Base-by-base conservation (phyloP, 2,797 vertebrate genomes). In the Sebastes trivittatus region DNA sequence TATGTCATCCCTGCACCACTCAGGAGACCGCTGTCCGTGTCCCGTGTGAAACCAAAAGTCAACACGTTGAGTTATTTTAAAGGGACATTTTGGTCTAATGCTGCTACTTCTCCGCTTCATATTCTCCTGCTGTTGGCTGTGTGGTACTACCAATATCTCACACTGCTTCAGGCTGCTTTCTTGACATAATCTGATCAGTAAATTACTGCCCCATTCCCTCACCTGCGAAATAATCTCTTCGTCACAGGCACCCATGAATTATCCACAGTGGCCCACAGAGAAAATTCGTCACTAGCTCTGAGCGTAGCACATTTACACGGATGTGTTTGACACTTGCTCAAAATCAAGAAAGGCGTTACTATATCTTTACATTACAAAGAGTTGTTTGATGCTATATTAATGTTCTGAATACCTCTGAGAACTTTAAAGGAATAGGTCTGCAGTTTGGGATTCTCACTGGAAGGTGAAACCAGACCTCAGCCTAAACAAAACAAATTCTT, bases 181-280 rank as follows among this genome's bases (percentile, higher is more conserved):
- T 70, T 61, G 13, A 63, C 22, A 75, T 64, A 72, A 81, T 78
- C 38, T 64, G 30, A 81, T 72, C 58, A 52, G 56, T 67, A 58
- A 52, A 52, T 67, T 58, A 36, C 22, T 68, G 46, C 10, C 61
- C 36, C 11, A 16, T 75, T 74, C 72, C 61, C 49, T 75, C 66
- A 29, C 30, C 16, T 49, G 55, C 22, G 9, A 42, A 69, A 72
- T 46, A 66, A 78, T 69, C 25, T 64, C 36, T n/a, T 73, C 2
- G 20, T 71, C 29, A 2, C 46, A 81, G 55, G 20, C 14, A 56
- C 6, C 46, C 20, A 27, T 61, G 7, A 75, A 30, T 29, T 27
- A 27, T 54, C 25, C 11, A 16, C 36, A n/a, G 63, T 36, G 63
- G 27, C 34, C 27, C 20, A 23, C 46, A 60, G 23, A 23, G 38